Base-by-base conservation (phyloP, 1,140 invertebrate genomes). In the Trichoplusia ni region DNA sequence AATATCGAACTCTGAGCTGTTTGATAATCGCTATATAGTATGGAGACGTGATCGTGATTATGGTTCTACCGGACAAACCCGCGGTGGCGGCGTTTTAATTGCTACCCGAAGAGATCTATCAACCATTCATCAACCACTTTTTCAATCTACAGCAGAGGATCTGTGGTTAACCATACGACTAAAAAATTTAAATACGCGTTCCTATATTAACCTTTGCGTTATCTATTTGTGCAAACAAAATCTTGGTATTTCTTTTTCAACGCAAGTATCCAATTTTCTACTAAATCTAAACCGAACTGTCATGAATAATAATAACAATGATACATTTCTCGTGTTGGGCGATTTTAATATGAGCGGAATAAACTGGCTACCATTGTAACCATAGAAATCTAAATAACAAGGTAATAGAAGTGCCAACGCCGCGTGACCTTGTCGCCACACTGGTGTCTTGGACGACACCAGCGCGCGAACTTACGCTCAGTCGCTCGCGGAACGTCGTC, bases 31-130 rank as follows among this genome's bases (percentile, higher is more conserved):
- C 1, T 75, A 67, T 31, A 47, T 65, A 3, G 70, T 73, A 2
- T 67, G 54, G 44, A 65, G 73, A 1, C 65, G 69, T 2, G 69
- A 69, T 16, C 56, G 74, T 3, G 65, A 76, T 64, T 71, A 62
- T 27, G 29, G n/a, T 6, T 13, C 1, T 1, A 67, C 70, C n/a
- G 62, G 69, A 0, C 67, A 70, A 16, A 18, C 42, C 4, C 25
- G 21, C 2, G 66, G 64, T 2, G 66, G 73, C 6, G 72, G 72
- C 23, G 69, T 66, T 0, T 9, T 59, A 33, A 63, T 75, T 9
- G 71, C 71, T 9, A 49, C 25, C 4, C 51, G 64, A 8, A 42
- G 25, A 14, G 54, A 66, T 9, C n/a, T 51, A 4, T 18, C 29
- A 29, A 14, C 18, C 9, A 33, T 29, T 9, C 4, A 7, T 4